Evolutionary conservation across 2,113 vertebrate species (phyloP).

Genomic region (Phoxinus phoxinus): DNA sequence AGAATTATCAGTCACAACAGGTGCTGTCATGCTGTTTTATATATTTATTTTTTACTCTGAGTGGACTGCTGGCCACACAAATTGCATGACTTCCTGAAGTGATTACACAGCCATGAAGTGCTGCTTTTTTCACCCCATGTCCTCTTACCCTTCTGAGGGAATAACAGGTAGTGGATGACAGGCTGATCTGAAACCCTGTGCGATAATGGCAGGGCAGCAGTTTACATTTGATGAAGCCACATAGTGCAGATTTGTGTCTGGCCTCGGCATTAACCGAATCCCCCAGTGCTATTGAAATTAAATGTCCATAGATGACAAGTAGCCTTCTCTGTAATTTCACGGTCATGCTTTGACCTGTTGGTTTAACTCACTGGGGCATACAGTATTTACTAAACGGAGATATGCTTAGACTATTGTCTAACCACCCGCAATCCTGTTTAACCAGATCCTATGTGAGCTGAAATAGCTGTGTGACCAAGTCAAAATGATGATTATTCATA

Average conservation of each 20-base stretch:
- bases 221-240: slow-evolving; percentile 72
- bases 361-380: background rate
- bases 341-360: background rate
- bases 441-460: background rate
- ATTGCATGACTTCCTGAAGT: slow-evolving; percentile 65
- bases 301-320: slow-evolving; percentile 55
- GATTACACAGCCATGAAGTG: slow-evolving; percentile 65
- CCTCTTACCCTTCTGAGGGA: slow-evolving; percentile 29
- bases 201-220: slow-evolving; percentile 70
- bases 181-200: slow-evolving; percentile 57
- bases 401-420: no score
- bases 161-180: slow-evolving; percentile 49
- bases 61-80: slow-evolving; percentile 60
- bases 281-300: slow-evolving; percentile 56
- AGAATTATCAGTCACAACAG: background rate
- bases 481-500: no score
- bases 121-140: slow-evolving; percentile 55
- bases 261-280: slow-evolving; percentile 50
- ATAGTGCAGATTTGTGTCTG: slow-evolving; percentile 68
- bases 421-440: background rate
- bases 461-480: background rate
- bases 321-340: slow-evolving; percentile 33
- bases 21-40: slow-evolving; percentile 10
- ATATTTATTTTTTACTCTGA: background rate
- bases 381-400: background rate